Percentiles rank a stretch among this genome's conserved stretches.
Evolutionary conservation across 1,140 invertebrate species (phyloP).

Genomic region (Bombyx mandarina): DNA sequence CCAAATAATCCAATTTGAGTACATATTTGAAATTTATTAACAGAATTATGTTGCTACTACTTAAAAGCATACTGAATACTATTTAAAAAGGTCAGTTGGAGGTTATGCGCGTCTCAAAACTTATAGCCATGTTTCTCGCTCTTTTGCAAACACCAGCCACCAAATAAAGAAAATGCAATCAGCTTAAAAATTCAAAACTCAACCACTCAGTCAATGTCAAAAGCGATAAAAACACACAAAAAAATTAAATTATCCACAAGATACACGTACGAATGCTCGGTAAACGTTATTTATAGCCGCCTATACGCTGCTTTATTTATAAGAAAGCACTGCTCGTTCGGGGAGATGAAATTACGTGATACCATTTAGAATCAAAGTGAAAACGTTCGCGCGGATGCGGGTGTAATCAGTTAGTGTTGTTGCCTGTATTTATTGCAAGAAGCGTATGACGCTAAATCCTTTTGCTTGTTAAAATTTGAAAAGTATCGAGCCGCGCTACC

Average conservation of each 20-base stretch:
- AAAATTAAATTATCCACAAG: slow-evolving; percentile 53
- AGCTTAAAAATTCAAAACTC: no score
- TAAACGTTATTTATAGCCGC: slow-evolving; percentile 58
- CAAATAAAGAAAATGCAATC: no score
- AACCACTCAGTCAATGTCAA: slow-evolving; percentile 28
- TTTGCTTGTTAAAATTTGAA: not conserved
- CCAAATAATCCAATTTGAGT: no score
- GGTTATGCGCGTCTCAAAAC: no score
- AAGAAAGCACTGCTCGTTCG: slow-evolving; percentile 50
- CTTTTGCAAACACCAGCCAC: no score
- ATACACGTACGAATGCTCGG: slow-evolving; percentile 48
- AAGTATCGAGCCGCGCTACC: not conserved
- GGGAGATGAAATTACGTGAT: slow-evolving; percentile 68
- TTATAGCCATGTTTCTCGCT: no score
- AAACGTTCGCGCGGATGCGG: slow-evolving; percentile 30
- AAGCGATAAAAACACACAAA: slow-evolving; percentile 41
- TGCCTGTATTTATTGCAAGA: no score
- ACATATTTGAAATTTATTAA: no score
- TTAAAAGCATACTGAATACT: no score
- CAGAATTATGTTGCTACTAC: no score
- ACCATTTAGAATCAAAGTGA: slow-evolving; percentile 64
- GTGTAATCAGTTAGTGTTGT: slow-evolving; percentile 14
- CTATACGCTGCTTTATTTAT: slow-evolving; percentile 68
- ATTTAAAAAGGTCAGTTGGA: no score
- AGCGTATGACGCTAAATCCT: no score